Percentiles rank a stretch among this genome's conserved stretches.
phyloP scores from a whole-genome alignment of 2,888 invertebrate genomes.

The Griposia aprilina region DNA sequence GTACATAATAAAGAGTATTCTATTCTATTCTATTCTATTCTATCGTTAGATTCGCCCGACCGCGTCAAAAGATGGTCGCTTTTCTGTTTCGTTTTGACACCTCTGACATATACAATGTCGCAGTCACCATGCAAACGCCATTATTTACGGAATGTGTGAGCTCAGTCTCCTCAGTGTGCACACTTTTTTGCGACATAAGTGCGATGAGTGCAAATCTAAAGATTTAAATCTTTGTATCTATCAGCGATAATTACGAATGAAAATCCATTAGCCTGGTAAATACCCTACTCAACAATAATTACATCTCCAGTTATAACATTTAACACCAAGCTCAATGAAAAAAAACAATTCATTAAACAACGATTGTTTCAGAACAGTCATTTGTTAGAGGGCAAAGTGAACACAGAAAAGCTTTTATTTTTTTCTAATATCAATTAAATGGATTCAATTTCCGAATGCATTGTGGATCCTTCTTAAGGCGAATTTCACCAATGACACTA shows the following conservation, averaged over 20 bases:
- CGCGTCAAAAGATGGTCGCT: background rate
- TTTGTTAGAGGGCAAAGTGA: slow-evolving; percentile 52
- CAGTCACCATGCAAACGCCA: background rate
- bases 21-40: too few relatives aligned
- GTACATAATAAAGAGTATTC: too few relatives aligned
- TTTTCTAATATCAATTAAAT: slow-evolving; percentile 65
- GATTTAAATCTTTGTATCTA: background rate
- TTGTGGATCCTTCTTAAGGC: slow-evolving; percentile 28
- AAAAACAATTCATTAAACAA: slow-evolving; percentile 57
- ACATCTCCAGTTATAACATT: slow-evolving; percentile 36
- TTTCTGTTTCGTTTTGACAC: background rate
- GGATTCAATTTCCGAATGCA: slow-evolving; percentile 55
- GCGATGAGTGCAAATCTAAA: background rate
- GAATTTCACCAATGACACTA: background rate
- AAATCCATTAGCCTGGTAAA: slow-evolving; percentile 32
- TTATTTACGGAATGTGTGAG: background rate
- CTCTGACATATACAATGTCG: background rate
- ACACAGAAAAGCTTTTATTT: slow-evolving; percentile 65
- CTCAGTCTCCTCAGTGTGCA: background rate
- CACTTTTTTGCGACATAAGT: background rate
- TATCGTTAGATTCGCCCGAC: background rate
- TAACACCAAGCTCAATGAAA: slow-evolving; percentile 45
- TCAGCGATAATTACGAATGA: background rate
- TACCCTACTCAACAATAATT: slow-evolving; percentile 32
- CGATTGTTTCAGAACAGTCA: slow-evolving; percentile 33